Conservation (phyloP, 2,888 invertebrate genomes). For the Cheilosia impressa region DNA sequence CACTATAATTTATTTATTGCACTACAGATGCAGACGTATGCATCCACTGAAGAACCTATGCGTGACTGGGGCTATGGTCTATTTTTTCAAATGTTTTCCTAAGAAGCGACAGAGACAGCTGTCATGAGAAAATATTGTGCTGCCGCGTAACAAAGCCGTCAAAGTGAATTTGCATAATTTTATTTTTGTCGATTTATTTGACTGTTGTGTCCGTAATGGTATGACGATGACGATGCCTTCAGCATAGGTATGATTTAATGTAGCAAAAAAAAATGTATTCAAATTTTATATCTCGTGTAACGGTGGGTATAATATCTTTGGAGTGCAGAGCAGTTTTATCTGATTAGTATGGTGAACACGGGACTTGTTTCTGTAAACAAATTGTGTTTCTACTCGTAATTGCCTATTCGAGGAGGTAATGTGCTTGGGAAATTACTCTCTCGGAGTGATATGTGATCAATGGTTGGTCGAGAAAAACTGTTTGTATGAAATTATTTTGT, state of each 20-base stretch:
- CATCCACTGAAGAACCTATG: conserved; percentile 60
- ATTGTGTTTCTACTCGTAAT: too few species aligned
- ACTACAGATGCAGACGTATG: neutral
- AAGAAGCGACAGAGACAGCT: neutral
- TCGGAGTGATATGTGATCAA: too few species aligned
- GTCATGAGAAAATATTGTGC: conserved; percentile 41
- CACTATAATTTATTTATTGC: conserved; percentile 47
- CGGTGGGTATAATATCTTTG: conserved; percentile 1
- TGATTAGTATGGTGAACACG: conserved; percentile 2
- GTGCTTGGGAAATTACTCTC: too few species aligned
- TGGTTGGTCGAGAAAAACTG: too few species aligned
- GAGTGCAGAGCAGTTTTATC: conserved; percentile 4
- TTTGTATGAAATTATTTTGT: too few species aligned
- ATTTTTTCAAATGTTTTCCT: neutral
- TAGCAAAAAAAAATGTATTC: conserved; percentile 11
- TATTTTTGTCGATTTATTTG: neutral
- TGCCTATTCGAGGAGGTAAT: too few species aligned
- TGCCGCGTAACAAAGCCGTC: conserved; percentile 26
- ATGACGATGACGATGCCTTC: neutral
- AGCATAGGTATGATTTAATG: conserved; percentile 16
- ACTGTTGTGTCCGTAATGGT: neutral
- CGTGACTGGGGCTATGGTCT: conserved; percentile 47
- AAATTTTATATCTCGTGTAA: conserved; percentile 2
- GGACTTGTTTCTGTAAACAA: too few species aligned
- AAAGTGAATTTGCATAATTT: conserved; percentile 48